Conservation (phyloP, 2,888 invertebrate genomes). For the Candidula unifasciata region DNA sequence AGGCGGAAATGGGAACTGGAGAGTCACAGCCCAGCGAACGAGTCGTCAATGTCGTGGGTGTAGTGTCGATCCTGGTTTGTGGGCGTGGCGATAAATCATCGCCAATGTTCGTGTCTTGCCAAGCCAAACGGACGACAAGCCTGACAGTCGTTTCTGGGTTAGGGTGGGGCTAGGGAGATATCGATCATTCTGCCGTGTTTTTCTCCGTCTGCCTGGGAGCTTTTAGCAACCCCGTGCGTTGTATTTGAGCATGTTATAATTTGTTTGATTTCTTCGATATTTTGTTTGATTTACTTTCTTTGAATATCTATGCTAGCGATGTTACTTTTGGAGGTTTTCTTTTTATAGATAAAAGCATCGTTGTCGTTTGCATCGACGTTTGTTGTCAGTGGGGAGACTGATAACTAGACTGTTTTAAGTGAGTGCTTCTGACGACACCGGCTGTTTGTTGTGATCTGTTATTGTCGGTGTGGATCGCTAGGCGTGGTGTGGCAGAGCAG, state of each 20-base stretch:
- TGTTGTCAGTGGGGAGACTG: neutral
- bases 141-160: slow-evolving; percentile 3
- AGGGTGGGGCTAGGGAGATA: slow-evolving; percentile 34
- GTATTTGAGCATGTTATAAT: slow-evolving; percentile 21
- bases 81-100: slow-evolving; percentile 46
- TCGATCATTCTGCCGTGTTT: slow-evolving; percentile 28
- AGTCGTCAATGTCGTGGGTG: slow-evolving; percentile 20
- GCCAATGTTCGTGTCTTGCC: slow-evolving; percentile 16
- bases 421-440: neutral
- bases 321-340: neutral
- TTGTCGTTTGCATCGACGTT: too few relatives aligned
- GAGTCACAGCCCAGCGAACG: neutral
- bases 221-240: neutral
- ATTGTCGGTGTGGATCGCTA: neutral
- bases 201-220: slow-evolving; percentile 14
- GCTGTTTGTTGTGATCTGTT: neutral
- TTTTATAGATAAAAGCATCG: too few relatives aligned
- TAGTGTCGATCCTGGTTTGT: slow-evolving; percentile 21
- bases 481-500: neutral
- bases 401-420: neutral
- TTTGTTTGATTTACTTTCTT: slow-evolving; percentile 34
- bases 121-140: slow-evolving; percentile 33
- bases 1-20: neutral
- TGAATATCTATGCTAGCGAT: neutral
- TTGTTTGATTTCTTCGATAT: slow-evolving; percentile 35